Percentiles rank a stretch among this genome's conserved stretches.
These are phyloP conservation scores for Drosophila nigricruria DNA, from an alignment of 2,888 invertebrate genomes.

Conservation along the genomic window DNA sequence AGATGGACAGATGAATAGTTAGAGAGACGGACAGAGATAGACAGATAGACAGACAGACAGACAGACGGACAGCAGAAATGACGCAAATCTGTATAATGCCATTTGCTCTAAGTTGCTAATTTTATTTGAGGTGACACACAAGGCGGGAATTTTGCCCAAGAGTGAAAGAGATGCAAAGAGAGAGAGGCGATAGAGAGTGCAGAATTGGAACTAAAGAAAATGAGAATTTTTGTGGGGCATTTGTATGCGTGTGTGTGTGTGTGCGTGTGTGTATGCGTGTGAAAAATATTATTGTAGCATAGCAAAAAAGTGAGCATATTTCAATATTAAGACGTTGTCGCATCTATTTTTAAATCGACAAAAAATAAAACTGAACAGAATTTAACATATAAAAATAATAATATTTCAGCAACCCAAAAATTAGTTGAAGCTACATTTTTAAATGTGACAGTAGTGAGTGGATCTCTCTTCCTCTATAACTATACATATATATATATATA, in stretches of 20 bases:
- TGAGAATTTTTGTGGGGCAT: slow-evolving; percentile 30
- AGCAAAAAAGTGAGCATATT: slow-evolving; percentile 63
- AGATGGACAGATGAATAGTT: slow-evolving; percentile 1
- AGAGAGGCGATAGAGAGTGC: slow-evolving; percentile 2
- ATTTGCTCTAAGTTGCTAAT: slow-evolving; percentile 78
- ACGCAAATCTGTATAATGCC: slow-evolving; percentile 77
- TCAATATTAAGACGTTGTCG: slow-evolving; percentile 54
- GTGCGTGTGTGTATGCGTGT: slow-evolving; percentile 19
- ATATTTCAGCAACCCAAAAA: slow-evolving; percentile 68
- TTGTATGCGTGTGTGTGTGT: neutral
- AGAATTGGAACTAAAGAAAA: slow-evolving; percentile 31
- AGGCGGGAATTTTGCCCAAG: slow-evolving; percentile 69
- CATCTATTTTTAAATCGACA: slow-evolving; percentile 66
- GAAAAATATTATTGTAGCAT: slow-evolving; percentile 63
- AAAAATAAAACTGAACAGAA: slow-evolving; percentile 31
- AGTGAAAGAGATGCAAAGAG: slow-evolving; percentile 13
- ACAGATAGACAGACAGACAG: slow-evolving; percentile 1
- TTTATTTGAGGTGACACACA: slow-evolving; percentile 82
- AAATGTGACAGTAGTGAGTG: slow-evolving; percentile 84
- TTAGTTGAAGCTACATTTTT: slow-evolving; percentile 83
- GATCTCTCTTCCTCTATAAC: slow-evolving; percentile 28
- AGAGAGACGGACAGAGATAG: neutral
- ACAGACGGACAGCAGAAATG: slow-evolving; percentile 56
- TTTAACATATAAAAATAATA: slow-evolving; percentile 58
- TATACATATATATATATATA: neutral